Base-by-base conservation (phyloP, 2,113 vertebrate species). In the Phylloscopus trochilus region DNA sequence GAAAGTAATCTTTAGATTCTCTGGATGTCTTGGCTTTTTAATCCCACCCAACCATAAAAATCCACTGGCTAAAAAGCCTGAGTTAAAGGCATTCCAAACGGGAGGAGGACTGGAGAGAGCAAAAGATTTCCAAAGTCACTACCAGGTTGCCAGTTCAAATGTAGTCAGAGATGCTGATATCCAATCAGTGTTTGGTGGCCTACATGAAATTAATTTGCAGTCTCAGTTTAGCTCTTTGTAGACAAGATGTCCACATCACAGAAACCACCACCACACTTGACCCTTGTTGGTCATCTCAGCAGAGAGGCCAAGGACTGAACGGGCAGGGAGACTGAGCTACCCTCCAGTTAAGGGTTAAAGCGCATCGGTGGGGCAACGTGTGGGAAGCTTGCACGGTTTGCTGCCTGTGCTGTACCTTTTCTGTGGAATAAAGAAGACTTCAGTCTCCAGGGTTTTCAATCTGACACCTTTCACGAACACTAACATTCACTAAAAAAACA, bases 371-470 rank as follows among this genome's bases (percentile, higher is more conserved):
- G 94, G 96, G 92, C 94, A 87, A 96, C 35, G 83, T 93, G 93
- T 96, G 93, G 87, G 88, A 93, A 95, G 97, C 95, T 95, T 92
- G 92, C 96, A 95, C 26, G 87, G 96, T 92, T 87, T 30, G 35
- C 87, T 94, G 95, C 95, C 96, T 97, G 93, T 96, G 97, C 97
- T 97, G 64, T 94, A 96, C 97, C 96, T 97, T 95, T 94, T 97
- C 96, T 97, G 93, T 96, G 96, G 97, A 96, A 91, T 96, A 89
- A 97, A 96, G 97, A 97, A 96, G 97, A 95, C 94, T 96, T 97
- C 95, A 97, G 96, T 97, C 97, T 97, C 97, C 96, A 97, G 35
- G 87, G 94, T 86, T 97, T 98, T 97, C 96, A 97, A 97, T 97
- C 92, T 97, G 97, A 95, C 94, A 97, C 96, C 96, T 95, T 97